phyloP scores from a whole-genome alignment of 2,797 vertebrate species.

The Epinephelus malabaricus region DNA sequence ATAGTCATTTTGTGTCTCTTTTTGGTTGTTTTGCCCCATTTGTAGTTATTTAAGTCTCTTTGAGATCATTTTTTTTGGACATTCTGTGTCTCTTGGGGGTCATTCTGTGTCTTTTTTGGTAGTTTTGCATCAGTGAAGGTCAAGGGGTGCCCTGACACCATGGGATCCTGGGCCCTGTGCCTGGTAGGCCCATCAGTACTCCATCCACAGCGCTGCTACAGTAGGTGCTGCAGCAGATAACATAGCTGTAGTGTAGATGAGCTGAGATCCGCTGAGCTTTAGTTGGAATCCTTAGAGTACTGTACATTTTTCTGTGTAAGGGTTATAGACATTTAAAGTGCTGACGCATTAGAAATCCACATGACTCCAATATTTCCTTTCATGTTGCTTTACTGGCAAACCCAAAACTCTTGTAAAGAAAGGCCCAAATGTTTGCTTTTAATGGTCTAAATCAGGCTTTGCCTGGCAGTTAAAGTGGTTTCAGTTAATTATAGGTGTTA shows the following conservation, averaged over 20 bases:
- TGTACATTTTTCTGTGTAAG: slow-evolving; percentile 36
- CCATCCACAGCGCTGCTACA: neutral
- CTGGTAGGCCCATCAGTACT: too few relatives aligned
- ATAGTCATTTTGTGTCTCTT: too few relatives aligned
- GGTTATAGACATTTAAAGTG: slow-evolving; percentile 6
- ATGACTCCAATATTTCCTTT: slow-evolving; percentile 53
- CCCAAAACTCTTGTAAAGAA: slow-evolving; percentile 59
- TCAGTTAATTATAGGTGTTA: slow-evolving; percentile 69
- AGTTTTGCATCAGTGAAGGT: too few relatives aligned
- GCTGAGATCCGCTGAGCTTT: slow-evolving; percentile 15
- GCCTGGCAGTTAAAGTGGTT: slow-evolving; percentile 56
- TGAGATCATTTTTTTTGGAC: too few relatives aligned
- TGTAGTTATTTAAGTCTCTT: too few relatives aligned
- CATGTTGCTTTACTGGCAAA: slow-evolving; percentile 66
- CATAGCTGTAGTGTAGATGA: slow-evolving; percentile 9
- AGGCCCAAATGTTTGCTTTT: slow-evolving; percentile 56
- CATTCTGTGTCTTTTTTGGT: too few relatives aligned
- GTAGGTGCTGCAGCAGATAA: neutral
- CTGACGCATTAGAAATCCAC: slow-evolving; percentile 58
- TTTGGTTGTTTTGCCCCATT: too few relatives aligned
- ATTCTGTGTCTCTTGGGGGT: too few relatives aligned
- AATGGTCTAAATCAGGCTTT: slow-evolving; percentile 60
- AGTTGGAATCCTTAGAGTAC: slow-evolving; percentile 15
- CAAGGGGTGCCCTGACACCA: too few relatives aligned
- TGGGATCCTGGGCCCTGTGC: too few relatives aligned